phyloP scores from a whole-genome alignment of 2,888 invertebrate species.

The Ochropleura plecta region DNA sequence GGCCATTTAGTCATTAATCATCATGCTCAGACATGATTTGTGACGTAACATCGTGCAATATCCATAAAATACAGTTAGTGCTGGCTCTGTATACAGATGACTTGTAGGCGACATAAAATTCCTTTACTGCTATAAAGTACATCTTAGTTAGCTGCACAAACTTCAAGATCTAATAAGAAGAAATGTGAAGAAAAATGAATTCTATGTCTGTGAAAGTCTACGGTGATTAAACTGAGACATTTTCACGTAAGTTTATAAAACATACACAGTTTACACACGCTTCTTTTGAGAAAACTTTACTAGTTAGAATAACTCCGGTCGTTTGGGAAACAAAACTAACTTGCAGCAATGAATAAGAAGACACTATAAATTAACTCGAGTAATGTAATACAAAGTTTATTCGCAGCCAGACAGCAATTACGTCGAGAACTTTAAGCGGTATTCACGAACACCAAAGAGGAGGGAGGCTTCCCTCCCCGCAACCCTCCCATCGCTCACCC shows the following conservation, averaged over 20 bases:
- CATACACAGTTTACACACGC: conserved; percentile 39
- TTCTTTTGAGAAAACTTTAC: conserved; percentile 68
- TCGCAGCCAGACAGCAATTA: conserved; percentile 89
- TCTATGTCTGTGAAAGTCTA: conserved; percentile 46
- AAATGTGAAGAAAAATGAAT: conserved; percentile 56
- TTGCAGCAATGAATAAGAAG: conserved; percentile 86
- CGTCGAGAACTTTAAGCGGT: conserved; percentile 87
- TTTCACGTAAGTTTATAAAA: conserved; percentile 53
- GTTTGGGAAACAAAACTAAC: conserved; percentile 82
- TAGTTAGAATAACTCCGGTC: conserved; percentile 76
- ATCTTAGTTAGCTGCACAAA: conserved; percentile 42
- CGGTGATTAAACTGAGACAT: conserved; percentile 32
- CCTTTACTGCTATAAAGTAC: conserved; percentile 46
- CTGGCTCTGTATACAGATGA: conserved; percentile 33
- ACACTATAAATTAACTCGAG: conserved; percentile 88
- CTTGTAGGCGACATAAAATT: conserved; percentile 54
- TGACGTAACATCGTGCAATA: conserved; percentile 51
- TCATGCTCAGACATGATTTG: conserved; percentile 42
- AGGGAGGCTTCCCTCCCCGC: conserved; percentile 68
- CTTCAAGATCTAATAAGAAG: conserved; percentile 60
- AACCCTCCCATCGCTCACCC: conserved; percentile 74
- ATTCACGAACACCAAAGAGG: conserved; percentile 87
- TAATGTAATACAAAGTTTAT: conserved; percentile 90
- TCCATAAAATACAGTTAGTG: conserved; percentile 55
- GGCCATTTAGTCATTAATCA: conserved; percentile 67